Base-by-base conservation (phyloP, 2,113 vertebrate species). In the Eptatretus burgeri region DNA sequence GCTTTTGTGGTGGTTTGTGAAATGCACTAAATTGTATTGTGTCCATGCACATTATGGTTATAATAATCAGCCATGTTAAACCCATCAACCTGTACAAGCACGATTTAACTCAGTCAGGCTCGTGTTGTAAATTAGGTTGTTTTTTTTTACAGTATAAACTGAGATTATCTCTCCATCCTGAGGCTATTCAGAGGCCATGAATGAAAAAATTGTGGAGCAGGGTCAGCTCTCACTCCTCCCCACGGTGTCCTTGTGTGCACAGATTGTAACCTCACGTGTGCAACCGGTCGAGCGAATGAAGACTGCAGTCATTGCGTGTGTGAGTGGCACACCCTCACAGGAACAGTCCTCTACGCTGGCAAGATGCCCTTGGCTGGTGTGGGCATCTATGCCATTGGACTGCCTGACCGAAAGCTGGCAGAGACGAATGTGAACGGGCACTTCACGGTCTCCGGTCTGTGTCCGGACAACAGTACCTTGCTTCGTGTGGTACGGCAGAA, bases 271-370 rank as follows among this genome's bases (percentile, higher is more conserved):
- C 67, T 88, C 68, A 74, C 75, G 52, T 98, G 91, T 67, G 50
- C 73, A 67, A 80, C 80, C 77, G 91, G 91, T 20, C 78, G 9
- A 1, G 76, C 74, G 50, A 98, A 91, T 1, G 80, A 79, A 0
- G 83, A 87, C 63, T 98, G 91, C 11, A 78, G 80, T 0, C 65
- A 77, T 2, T 98, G 91, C 72, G 80, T 78, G 77, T 98, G 89
- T 20, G 74, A 87, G 70, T 79, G 84, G 2, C 80, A 83, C 12
- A 67, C 75, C 14, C 72, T 98, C 27, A 73, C 79, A 0, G 91
- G 88, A 16, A 79, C 76, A 13, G 75, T 91, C 49, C 79, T 80
- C 63, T 78, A 85, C 0, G 76, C 81, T 2, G 88, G 84, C 0
- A 82, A 84, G 10, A 78, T 78, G 1, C 77, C 75, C 0, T 83